phyloP scores from a whole-genome alignment of 2,888 invertebrate species.

The Athalia cordata region DNA sequence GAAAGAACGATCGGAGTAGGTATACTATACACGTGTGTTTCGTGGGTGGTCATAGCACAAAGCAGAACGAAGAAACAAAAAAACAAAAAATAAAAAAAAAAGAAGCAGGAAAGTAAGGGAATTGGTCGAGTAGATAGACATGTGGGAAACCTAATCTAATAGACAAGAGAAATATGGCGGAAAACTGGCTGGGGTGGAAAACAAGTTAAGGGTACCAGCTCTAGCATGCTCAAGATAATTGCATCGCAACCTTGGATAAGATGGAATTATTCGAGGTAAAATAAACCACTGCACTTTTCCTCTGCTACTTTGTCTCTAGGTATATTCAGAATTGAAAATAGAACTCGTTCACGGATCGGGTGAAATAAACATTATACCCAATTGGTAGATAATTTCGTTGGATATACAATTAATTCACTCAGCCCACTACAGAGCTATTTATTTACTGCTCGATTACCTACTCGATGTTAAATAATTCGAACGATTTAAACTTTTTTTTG shows the following conservation, averaged over 20 bases:
- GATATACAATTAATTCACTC: too few relatives aligned
- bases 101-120: neutral
- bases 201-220: conserved; percentile 18
- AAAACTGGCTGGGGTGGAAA: conserved; percentile 27
- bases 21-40: neutral
- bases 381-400: too few relatives aligned
- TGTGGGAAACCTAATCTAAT: conserved; percentile 25
- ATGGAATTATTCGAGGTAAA: neutral
- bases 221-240: conserved; percentile 3
- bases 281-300: neutral
- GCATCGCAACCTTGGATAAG: neutral
- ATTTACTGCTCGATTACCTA: too few relatives aligned
- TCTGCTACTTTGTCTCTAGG: too few relatives aligned
- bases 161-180: conserved; percentile 17
- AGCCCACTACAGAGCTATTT: too few relatives aligned
- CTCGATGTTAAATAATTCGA: too few relatives aligned
- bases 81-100: too few relatives aligned
- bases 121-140: neutral
- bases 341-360: too few relatives aligned
- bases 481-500: too few relatives aligned
- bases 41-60: conserved; percentile 5
- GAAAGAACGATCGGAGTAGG: neutral
- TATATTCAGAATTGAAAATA: too few relatives aligned
- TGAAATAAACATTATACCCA: too few relatives aligned
- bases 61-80: neutral